A percentile compares a stretch with the other conserved stretches of the same genome.
These are phyloP conservation scores for Notechis scutatus DNA, from an alignment of 2,113 vertebrate genomes.

Conservation along the genomic window DNA sequence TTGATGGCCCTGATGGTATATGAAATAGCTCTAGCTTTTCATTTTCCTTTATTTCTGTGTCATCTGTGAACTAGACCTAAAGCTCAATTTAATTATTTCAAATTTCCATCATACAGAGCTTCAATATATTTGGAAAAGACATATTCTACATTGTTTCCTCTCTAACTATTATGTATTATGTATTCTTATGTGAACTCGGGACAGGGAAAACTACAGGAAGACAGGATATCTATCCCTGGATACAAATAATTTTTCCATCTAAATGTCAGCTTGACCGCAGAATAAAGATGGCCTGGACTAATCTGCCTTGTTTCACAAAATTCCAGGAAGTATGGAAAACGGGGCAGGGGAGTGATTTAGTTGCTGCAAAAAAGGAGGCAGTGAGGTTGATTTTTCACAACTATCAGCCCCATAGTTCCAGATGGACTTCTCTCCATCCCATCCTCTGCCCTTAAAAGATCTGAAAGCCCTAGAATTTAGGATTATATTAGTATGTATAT, in stretches of 20 bases:
- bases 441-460: not conserved
- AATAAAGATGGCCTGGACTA: not conserved
- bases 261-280: not conserved
- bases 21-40: not conserved
- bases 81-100: not conserved
- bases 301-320: not conserved
- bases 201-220: not conserved
- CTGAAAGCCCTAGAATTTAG: not conserved
- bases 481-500: not conserved
- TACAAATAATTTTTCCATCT: not conserved
- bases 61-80: not conserved
- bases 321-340: not conserved
- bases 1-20: not conserved
- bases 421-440: not conserved
- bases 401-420: not conserved
- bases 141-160: not conserved
- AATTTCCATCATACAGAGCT: not conserved
- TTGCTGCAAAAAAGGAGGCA: not conserved
- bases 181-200: not conserved
- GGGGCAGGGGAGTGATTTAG: not conserved
- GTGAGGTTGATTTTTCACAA: not conserved
- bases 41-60: not conserved
- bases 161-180: not conserved
- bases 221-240: not conserved
- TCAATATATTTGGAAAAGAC: not conserved